Conservation (phyloP, 2,797 vertebrate genomes). For the Anniella stebbinsi region DNA sequence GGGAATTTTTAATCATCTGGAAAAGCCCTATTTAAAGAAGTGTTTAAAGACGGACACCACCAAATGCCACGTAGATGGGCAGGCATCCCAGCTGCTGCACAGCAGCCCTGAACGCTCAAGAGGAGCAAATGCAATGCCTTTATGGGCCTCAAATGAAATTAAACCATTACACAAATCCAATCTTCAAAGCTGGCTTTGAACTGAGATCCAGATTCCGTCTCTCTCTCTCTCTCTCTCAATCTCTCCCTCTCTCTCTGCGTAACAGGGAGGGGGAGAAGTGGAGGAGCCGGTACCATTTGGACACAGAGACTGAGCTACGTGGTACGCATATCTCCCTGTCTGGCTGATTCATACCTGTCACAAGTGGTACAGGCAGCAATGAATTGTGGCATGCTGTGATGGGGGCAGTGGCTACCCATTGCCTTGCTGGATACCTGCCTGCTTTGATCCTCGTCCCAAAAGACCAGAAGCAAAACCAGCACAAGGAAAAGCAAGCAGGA, state of each 20-base stretch:
- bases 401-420: background rate
- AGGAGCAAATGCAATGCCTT: constrained; percentile 44
- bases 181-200: constrained; percentile 69
- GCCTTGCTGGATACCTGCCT: too few relatives aligned
- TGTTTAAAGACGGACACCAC: background rate
- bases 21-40: background rate
- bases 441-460: too few relatives aligned
- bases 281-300: constrained; percentile 49
- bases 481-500: background rate
- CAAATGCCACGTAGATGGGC: background rate
- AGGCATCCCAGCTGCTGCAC: background rate
- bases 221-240: background rate
- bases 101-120: constrained; percentile 57
- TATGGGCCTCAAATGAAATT: constrained; percentile 62
- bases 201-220: constrained; percentile 34
- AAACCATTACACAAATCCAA: constrained; percentile 62
- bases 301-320: constrained; percentile 58
- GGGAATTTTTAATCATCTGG: background rate
- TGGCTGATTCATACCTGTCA: constrained; percentile 22
- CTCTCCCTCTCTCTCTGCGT: constrained; percentile 33
- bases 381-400: background rate
- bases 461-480: background rate
- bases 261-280: constrained; percentile 34
- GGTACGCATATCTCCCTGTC: constrained; percentile 65
- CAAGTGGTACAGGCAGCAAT: background rate